Evolutionary conservation across 1,140 invertebrate species (phyloP).

Genomic region (Papilio xuthus): DNA sequence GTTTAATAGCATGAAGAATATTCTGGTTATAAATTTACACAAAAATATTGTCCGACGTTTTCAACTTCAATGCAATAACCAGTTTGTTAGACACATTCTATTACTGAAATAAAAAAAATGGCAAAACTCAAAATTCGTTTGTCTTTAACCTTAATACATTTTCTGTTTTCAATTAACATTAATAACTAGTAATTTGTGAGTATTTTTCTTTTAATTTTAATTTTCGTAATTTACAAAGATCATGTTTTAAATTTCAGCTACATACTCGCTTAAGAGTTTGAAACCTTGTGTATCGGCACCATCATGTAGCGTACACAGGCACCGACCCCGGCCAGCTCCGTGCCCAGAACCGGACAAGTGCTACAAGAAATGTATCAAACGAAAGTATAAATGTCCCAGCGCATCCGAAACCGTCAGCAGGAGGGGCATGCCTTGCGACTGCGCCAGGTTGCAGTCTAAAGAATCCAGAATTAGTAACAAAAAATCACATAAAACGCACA

Average conservation of each 20-base stretch:
- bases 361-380: conserved; percentile 61
- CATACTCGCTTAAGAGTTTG: conserved; percentile 57
- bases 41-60: background rate
- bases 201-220: background rate
- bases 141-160: background rate
- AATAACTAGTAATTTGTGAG: background rate
- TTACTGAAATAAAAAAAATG: conserved; percentile 15
- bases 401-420: conserved; percentile 63
- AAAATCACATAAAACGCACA: conserved; percentile 56
- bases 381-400: conserved; percentile 64
- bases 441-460: conserved; percentile 58
- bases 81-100: background rate
- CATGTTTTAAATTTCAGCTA: conserved; percentile 56
- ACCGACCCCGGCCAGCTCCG: conserved; percentile 65
- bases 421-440: conserved; percentile 58
- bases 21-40: conserved; percentile 3
- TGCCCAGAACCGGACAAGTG: conserved; percentile 67
- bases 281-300: conserved; percentile 72
- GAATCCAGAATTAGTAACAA: conserved; percentile 55
- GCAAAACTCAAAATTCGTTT: background rate
- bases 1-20: background rate
- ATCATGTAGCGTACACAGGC: conserved; percentile 66
- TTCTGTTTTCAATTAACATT: background rate
- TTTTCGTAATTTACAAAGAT: conserved; percentile 9
- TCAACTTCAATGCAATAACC: conserved; percentile 7